Evolutionary conservation across 2,888 invertebrate genomes (phyloP), one percentile per base, ranked within the genome.

Genomic region (Omphaloscelis lunosa): DNA sequence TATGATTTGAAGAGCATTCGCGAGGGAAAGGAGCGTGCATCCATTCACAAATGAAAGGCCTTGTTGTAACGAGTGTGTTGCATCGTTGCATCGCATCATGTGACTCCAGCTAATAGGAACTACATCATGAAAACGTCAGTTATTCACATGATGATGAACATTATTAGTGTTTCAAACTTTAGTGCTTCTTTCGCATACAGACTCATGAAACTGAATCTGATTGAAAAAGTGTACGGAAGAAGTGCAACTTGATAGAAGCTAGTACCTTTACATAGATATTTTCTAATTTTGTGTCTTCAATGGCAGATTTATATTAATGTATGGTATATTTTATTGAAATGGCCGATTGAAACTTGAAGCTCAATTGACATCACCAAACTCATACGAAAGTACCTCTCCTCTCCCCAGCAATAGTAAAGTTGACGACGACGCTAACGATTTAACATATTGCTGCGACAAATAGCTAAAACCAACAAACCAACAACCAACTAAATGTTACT

Each of bases 11-110:
- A 74, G 84, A 77, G 68, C 71, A 63, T 56, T 69, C n/a, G 39
- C 17, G 83, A 86, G 86, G 62, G 86, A 84, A 84, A 86, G 86
- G 86, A 67, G 69, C 79, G 68, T n/a, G 8, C 58, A 59, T 76
- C 80, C 84, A 84, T 86, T 84, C 87, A 84, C 84, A 80, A 76
- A 84, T 87, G 84, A 84, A 84, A 87, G 84, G 84, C 87, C 84
- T 86, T 84, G 84, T 70, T 48, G 75, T 84, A 70, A 79, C 63
- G 62, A 69, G 63, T 39, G 45, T 48, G 59, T 84, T 79, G 72
- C 76, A 66, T 34, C 65, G 59, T 84, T 79, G 72, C 76, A 66
- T 34, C 65, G 71, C 39, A 77, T 84, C 84, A 84, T 84, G 85
- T 84, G 84, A 84, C 76, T 84, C 12, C 27, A 23, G 53, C n/a